Conservation (phyloP, 1,140 invertebrate genomes). For the Tetranychus urticae region DNA sequence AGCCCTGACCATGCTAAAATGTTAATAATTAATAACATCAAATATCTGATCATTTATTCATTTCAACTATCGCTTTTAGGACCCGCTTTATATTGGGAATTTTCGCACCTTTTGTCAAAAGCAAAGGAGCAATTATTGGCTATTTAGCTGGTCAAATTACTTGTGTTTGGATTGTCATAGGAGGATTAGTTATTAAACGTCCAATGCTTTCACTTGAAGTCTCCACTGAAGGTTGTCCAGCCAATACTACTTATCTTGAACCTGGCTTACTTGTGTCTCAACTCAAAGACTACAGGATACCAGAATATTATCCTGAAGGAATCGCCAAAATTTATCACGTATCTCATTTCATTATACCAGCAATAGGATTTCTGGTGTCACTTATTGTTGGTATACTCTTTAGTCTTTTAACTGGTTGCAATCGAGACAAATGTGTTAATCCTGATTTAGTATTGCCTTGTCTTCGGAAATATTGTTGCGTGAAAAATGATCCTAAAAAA, state of each 20-base stretch:
- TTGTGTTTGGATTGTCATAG: slow-evolving; percentile 1
- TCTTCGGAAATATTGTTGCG: not conserved
- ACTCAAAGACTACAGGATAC: not conserved
- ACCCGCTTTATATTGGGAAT: not conserved
- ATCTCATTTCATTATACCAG: not conserved
- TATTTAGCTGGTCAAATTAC: not conserved
- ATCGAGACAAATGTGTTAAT: not conserved
- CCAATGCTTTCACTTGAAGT: not conserved
- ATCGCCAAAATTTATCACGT: not conserved
- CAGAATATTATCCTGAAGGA: not conserved
- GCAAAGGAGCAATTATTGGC: not conserved
- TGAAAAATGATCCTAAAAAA: too few relatives aligned
- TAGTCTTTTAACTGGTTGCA: not conserved
- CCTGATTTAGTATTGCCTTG: not conserved
- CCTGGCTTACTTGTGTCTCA: not conserved
- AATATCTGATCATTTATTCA: not conserved
- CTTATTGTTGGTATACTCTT: not conserved
- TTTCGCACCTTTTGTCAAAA: not conserved
- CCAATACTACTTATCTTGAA: not conserved
- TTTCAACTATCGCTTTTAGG: not conserved
- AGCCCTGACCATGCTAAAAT: too few relatives aligned
- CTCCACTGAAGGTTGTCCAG: not conserved
- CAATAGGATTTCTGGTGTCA: not conserved
- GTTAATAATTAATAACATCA: too few relatives aligned
- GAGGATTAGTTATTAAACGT: not conserved